Evolutionary conservation across 2,797 vertebrate species (phyloP).

Genomic region (Acipenser oxyrinchus): DNA sequence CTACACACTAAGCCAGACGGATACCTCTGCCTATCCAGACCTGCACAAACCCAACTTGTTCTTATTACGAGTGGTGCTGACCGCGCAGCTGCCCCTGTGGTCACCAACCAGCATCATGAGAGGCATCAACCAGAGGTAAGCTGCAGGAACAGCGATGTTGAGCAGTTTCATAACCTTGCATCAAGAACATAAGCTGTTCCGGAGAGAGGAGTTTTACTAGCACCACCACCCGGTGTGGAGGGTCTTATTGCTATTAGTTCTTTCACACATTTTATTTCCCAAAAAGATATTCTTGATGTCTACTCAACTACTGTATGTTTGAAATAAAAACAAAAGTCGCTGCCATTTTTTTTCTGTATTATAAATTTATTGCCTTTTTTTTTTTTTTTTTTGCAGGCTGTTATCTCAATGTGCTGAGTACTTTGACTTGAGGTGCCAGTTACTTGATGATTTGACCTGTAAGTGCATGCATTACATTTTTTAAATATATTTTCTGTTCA

Average conservation of each 20-base stretch:
- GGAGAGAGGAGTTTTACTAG: no score
- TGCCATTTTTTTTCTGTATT: background rate
- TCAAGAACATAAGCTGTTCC: no score
- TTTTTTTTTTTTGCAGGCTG: conserved; percentile 58
- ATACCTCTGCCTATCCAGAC: conserved; percentile 82
- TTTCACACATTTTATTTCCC: no score
- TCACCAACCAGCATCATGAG: conserved; percentile 97
- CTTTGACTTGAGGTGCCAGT: conserved; percentile 92
- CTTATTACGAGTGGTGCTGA: conserved; percentile 81
- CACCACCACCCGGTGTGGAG: no score
- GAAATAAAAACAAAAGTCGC: background rate
- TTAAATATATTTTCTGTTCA: background rate
- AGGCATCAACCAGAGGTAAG: conserved; percentile 91
- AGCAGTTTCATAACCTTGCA: no score
- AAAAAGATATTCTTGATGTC: no score
- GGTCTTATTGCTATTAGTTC: no score
- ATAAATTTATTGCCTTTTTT: background rate
- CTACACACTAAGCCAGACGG: conserved; percentile 95
- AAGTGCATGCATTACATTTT: conserved; percentile 43
- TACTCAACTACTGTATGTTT: background rate
- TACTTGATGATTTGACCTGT: conserved; percentile 94
- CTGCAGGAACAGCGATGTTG: background rate
- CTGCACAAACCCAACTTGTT: conserved; percentile 94
- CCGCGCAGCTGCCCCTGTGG: conserved; percentile 95
- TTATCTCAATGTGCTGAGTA: conserved; percentile 95